Evolutionary conservation across 2,888 invertebrate genomes (phyloP).

Genomic region (Cephus pygmeus): DNA sequence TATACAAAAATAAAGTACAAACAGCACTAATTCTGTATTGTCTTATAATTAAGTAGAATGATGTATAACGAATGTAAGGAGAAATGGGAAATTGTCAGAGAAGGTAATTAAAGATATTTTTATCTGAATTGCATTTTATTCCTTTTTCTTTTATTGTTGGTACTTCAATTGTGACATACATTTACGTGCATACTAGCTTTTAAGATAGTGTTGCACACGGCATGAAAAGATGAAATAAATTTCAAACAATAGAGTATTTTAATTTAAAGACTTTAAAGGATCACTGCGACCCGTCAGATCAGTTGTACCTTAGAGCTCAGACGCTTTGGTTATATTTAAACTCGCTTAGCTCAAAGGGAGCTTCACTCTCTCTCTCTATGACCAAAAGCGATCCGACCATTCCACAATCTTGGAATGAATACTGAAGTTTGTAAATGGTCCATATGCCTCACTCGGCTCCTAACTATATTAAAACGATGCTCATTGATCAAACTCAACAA

Average conservation of each 20-base stretch:
- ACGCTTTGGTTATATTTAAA: constrained; percentile 24
- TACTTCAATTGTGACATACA: constrained; percentile 27
- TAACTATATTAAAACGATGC: neutral
- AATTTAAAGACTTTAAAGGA: constrained; percentile 25
- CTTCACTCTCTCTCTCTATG: constrained; percentile 17
- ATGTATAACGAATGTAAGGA: neutral
- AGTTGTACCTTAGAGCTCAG: constrained; percentile 33
- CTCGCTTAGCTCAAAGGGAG: neutral
- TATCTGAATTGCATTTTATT: constrained; percentile 11
- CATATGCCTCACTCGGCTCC: constrained; percentile 39
- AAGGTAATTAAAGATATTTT: neutral
- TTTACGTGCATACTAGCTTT: constrained; percentile 17
- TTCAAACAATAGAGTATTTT: constrained; percentile 8
- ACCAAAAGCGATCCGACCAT: constrained; percentile 38
- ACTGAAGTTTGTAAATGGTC: constrained; percentile 52
- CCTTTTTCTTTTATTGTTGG: constrained; percentile 17
- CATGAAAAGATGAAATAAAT: constrained; percentile 7
- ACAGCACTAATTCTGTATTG: neutral
- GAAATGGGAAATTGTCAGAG: neutral
- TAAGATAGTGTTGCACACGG: constrained; percentile 22
- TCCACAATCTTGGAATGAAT: constrained; percentile 55
- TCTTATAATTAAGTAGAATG: neutral
- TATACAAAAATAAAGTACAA: neutral
- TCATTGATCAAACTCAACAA: neutral
- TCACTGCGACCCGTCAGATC: constrained; percentile 31